Percentiles rank a stretch among this genome's conserved stretches.
These are phyloP conservation scores for Caenorhabditis sulstoni DNA, from an alignment of 2,888 invertebrate species.

Conservation along the genomic window DNA sequence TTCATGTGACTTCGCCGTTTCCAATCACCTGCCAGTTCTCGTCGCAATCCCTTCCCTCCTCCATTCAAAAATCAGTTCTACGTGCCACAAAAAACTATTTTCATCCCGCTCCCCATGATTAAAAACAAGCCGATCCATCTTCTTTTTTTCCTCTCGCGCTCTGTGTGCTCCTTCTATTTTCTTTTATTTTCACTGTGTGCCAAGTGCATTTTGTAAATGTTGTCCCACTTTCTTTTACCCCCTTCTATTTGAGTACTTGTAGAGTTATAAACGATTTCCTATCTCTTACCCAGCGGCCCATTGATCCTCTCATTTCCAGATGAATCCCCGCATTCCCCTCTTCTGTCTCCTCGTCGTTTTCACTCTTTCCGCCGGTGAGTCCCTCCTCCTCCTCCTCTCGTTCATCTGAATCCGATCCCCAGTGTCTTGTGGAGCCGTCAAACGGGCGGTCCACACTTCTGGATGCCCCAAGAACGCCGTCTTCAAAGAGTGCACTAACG, in stretches of 20 bases:
- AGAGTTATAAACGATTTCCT: conserved; percentile 15
- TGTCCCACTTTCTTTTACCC: background rate
- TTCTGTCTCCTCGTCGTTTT: background rate
- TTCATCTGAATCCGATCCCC: background rate
- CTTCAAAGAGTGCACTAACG: conserved; percentile 64
- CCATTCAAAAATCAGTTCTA: conserved; percentile 1
- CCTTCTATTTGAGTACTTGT: conserved; percentile 1
- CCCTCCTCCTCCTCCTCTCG: background rate
- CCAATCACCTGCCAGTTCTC: background rate
- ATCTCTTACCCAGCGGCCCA: background rate
- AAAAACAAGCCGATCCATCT: conserved; percentile 31
- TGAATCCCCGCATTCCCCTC: background rate
- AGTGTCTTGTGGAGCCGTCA: background rate
- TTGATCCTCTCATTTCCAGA: conserved; percentile 1
- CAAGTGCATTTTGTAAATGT: conserved; percentile 37
- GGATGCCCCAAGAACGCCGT: conserved; percentile 62
- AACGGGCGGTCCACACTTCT: conserved; percentile 30
- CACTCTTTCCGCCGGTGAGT: background rate
- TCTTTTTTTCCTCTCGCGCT: background rate
- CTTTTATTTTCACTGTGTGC: conserved; percentile 3
- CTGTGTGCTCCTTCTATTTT: background rate
- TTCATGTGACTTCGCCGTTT: too few relatives aligned
- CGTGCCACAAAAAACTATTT: conserved; percentile 24
- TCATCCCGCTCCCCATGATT: background rate
- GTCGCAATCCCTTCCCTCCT: conserved; percentile 4